Evolutionary conservation across 64 coral and sea anemone genomes (phyloP), one percentile per base, ranked within the genome.

Genomic region (Pocillopora damicornis): DNA sequence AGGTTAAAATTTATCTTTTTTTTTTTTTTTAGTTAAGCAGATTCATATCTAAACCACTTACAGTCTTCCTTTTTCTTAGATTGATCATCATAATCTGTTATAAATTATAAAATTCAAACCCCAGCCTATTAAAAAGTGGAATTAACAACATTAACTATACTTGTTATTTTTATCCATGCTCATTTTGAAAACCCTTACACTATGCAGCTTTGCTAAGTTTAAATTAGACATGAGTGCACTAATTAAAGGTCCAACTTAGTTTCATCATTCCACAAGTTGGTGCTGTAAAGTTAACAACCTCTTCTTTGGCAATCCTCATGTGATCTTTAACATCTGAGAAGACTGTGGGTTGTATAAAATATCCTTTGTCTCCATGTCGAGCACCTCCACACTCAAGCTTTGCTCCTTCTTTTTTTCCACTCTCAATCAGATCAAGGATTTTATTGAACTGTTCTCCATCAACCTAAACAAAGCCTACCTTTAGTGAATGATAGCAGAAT

Each of bases 281-380:
- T 63, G 62, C 17, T 14, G 11, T 18, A 20, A 77, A 11, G 20
- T 2, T 45, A 75, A 11, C n/a, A 78, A 94, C 95, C 95, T 98
- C 95, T 78, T 98, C 92, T 63, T 91, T 98, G 0, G 95, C 95
- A 82, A 98, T 98, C 37, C 87, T 88, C 95, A 98, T 98, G 68
- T 86, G 16, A 72, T 98, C 95, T 76, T 88, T 89, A 11, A 98
- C 95, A 81, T 92, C 83, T 79, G 89, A 89, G 60, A 98, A 98
- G 17, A 98, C 92, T 23, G 95, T 98, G 45, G 95, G 95, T 59
- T 94, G 86, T 5, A 98, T 87, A 58, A 94, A 98, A 86, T 80
- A 94, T 22, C 95, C 95, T 72, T 94, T 92, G 57, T 94, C 87
- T 73, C 92, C 92, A 90, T 91, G 74, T 58, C 81, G 92, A 35